Percentiles rank a stretch among this genome's conserved stretches.
These are phyloP conservation scores for Isaurus tuberculatus DNA, from an alignment of 92 coral and sea anemone species.

Conservation along the genomic window DNA sequence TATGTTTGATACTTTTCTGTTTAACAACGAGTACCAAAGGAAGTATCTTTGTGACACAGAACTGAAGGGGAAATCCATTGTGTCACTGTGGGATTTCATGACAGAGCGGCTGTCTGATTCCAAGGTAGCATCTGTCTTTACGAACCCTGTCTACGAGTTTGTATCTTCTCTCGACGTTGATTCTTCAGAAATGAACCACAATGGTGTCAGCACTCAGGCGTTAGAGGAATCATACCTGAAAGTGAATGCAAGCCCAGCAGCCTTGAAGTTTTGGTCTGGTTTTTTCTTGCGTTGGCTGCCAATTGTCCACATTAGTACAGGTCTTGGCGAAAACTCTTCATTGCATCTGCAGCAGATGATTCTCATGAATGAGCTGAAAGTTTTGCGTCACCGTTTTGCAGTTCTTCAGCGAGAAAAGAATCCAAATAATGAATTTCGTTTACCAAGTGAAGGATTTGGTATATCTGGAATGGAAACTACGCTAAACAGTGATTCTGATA, in stretches of 20 bases:
- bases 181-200: slow-evolving; percentile 41
- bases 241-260: slow-evolving; percentile 80
- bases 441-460: slow-evolving; percentile 47
- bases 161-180: slow-evolving; percentile 57
- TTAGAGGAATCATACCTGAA: slow-evolving; percentile 53
- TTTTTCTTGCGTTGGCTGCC: slow-evolving; percentile 97
- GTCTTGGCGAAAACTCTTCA: slow-evolving; percentile 89
- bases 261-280: slow-evolving; percentile 92
- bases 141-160: slow-evolving; percentile 89
- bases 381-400: slow-evolving; percentile 80
- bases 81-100: slow-evolving; percentile 90
- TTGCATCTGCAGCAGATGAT: slow-evolving; percentile 92
- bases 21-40: slow-evolving; percentile 89
- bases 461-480: slow-evolving; percentile 55
- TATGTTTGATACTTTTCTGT: slow-evolving; percentile 95
- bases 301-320: slow-evolving; percentile 82
- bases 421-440: not conserved
- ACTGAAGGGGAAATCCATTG: slow-evolving; percentile 65
- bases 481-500: slow-evolving; percentile 67
- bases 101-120: slow-evolving; percentile 85
- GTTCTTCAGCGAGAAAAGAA: slow-evolving; percentile 47
- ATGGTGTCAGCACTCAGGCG: not conserved
- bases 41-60: slow-evolving; percentile 67
- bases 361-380: slow-evolving; percentile 83
- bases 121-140: slow-evolving; percentile 70